Evolutionary conservation across 64 coral and sea anemone species (phyloP).

Genomic region (Catalaphyllia jardinei): DNA sequence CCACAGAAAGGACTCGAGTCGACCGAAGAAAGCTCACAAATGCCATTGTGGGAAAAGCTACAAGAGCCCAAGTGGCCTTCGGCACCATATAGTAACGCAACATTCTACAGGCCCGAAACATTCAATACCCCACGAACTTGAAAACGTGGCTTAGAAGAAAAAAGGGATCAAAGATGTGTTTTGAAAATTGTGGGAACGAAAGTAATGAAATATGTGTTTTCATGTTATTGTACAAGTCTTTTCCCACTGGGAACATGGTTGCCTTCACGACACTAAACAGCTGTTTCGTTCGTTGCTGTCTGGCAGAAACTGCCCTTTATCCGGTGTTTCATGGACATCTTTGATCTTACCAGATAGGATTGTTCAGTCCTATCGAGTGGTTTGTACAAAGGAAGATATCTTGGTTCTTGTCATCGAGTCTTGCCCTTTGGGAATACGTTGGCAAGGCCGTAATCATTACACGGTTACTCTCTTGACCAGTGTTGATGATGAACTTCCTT

Average conservation of each 20-base stretch:
- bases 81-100: conserved; percentile 91
- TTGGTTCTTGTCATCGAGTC: neutral
- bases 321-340: neutral
- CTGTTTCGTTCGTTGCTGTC: neutral
- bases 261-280: conserved; percentile 6
- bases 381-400: neutral
- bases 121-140: conserved; percentile 74
- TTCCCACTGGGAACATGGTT: conserved; percentile 1
- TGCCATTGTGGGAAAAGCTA: conserved; percentile 99
- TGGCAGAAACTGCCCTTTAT: neutral
- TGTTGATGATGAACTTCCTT: neutral
- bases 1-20: conserved; percentile 78
- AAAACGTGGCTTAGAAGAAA: conserved; percentile 74
- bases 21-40: conserved; percentile 93
- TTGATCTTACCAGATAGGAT: neutral
- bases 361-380: neutral
- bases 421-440: conserved; percentile 20
- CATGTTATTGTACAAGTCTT: neutral
- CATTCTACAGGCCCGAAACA: conserved; percentile 69
- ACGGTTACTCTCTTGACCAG: neutral
- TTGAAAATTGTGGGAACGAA: neutral
- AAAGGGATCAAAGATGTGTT: neutral
- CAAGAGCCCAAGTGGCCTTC: conserved; percentile 95
- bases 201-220: neutral
- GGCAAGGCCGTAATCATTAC: neutral